phyloP scores from a whole-genome alignment of 2,797 vertebrate genomes.

The Valencia hispanica region DNA sequence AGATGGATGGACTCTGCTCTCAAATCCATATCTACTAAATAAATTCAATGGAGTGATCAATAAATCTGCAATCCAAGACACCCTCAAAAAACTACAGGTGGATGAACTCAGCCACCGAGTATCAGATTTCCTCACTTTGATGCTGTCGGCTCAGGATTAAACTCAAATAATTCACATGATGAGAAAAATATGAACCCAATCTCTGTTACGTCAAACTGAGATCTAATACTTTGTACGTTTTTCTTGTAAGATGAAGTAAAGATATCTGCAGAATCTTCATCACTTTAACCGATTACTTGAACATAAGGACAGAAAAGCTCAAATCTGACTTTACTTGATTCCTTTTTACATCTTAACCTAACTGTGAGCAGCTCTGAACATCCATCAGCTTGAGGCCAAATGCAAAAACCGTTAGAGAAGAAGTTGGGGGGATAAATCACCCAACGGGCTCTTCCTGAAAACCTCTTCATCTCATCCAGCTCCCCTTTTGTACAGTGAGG shows the following conservation, averaged over 20 bases:
- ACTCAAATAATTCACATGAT: no score
- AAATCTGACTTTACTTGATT: background rate
- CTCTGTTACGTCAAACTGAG: background rate
- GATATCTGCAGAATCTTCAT: background rate
- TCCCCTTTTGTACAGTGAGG: conserved; percentile 44
- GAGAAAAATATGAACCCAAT: no score
- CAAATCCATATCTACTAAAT: no score
- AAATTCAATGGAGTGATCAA: no score
- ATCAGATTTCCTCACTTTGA: no score
- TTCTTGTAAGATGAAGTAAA: no score
- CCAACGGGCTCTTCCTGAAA: conserved; percentile 50
- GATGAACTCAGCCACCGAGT: no score
- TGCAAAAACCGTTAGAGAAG: conserved; percentile 34
- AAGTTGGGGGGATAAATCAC: conserved; percentile 49
- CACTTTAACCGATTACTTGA: background rate
- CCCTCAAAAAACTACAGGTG: no score
- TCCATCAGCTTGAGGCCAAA: conserved; percentile 26
- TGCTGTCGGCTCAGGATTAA: no score
- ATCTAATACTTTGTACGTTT: no score
- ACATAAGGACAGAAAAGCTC: background rate
- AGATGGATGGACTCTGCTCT: no score
- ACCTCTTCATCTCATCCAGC: conserved; percentile 30
- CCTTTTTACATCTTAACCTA: background rate
- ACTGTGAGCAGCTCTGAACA: conserved; percentile 11
- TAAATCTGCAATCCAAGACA: no score